Percentiles rank a stretch among this genome's conserved stretches.
phyloP scores from a whole-genome alignment of 2,888 invertebrate species.

The Machimus rusticus region DNA sequence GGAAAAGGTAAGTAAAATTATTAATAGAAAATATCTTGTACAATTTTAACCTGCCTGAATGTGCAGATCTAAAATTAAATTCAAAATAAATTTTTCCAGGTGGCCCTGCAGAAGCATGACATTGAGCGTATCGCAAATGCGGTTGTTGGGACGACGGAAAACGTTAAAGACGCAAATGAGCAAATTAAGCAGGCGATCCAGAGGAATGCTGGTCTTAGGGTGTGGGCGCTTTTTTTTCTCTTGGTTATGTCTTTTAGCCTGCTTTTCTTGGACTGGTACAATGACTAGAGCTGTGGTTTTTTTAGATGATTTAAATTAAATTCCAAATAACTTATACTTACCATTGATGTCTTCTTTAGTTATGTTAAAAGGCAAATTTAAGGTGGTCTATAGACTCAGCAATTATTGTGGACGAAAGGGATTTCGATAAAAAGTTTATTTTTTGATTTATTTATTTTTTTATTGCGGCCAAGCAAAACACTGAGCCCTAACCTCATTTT shows the following conservation, averaged over 20 bases:
- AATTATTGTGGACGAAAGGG: not conserved
- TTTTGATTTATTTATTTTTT: not conserved
- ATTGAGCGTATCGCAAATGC: slow-evolving; percentile 89
- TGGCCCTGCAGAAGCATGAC: slow-evolving; percentile 92
- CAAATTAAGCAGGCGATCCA: slow-evolving; percentile 97
- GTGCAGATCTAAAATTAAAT: too few relatives aligned
- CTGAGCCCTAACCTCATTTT: not conserved
- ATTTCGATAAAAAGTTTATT: not conserved
- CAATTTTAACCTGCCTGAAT: too few relatives aligned
- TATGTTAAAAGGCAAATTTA: not conserved
- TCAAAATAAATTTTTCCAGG: slow-evolving; percentile 59
- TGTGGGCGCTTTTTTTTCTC: slow-evolving; percentile 94
- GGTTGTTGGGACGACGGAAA: slow-evolving; percentile 92
- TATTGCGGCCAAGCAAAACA: slow-evolving; percentile 5
- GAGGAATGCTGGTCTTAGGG: slow-evolving; percentile 92
- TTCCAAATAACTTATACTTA: not conserved
- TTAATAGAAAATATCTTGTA: too few relatives aligned
- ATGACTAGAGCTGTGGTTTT: slow-evolving; percentile 68
- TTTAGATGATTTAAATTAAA: not conserved
- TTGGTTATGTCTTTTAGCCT: slow-evolving; percentile 95
- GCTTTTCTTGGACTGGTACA: slow-evolving; percentile 98
- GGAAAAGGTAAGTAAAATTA: slow-evolving; percentile 73
- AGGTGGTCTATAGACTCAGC: too few relatives aligned
- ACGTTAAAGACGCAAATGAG: slow-evolving; percentile 95
- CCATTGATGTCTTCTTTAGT: not conserved